A percentile compares a stretch with the other conserved stretches of the same genome.
phyloP scores from a whole-genome alignment of 2,888 invertebrate species.

The Stenodema calcarata region DNA sequence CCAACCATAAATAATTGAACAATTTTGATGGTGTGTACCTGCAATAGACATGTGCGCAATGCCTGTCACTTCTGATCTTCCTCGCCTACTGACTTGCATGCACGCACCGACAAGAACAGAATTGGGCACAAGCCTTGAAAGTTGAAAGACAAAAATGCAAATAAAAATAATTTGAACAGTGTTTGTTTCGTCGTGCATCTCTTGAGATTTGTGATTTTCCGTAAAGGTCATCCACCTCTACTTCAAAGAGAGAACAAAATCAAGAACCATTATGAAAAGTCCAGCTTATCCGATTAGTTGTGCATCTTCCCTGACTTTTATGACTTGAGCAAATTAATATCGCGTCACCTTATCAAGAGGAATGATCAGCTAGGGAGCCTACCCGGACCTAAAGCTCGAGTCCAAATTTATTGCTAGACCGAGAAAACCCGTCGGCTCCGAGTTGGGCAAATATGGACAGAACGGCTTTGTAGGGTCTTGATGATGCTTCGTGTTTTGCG shows the following conservation, averaged over 20 bases:
- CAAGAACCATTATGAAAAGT: background rate
- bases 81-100: too few relatives aligned
- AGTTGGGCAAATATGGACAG: background rate
- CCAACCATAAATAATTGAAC: too few relatives aligned
- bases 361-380: background rate
- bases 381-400: background rate
- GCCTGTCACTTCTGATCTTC: too few relatives aligned
- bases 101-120: too few relatives aligned
- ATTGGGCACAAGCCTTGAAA: too few relatives aligned
- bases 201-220: background rate
- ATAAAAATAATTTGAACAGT: too few relatives aligned
- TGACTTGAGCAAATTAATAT: constrained; percentile 3
- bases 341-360: constrained; percentile 8
- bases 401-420: background rate
- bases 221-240: background rate
- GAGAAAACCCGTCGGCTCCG: background rate
- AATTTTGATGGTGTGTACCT: too few relatives aligned
- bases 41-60: too few relatives aligned
- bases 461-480: background rate
- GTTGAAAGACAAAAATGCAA: too few relatives aligned
- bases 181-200: too few relatives aligned
- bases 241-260: background rate
- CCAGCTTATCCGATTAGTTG: constrained; percentile 1
- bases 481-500: background rate
- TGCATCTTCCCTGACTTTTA: constrained; percentile 23